These are phyloP conservation scores for Mormyrus hasselquistii DNA, from an alignment of 2,797 vertebrate species.

Conservation along the genomic window DNA sequence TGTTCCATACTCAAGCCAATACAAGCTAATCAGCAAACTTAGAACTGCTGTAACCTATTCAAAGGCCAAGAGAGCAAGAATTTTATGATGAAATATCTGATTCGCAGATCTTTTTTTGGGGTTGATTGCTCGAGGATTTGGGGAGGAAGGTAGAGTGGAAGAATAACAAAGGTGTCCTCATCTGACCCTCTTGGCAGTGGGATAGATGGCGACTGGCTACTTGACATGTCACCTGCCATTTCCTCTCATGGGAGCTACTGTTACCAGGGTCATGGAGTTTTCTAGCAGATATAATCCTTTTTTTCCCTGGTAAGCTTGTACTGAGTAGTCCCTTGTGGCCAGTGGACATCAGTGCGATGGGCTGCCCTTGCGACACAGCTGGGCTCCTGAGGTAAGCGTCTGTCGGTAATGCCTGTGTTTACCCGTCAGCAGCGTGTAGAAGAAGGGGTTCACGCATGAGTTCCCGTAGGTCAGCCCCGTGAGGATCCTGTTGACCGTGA, in stretches of 20 bases:
- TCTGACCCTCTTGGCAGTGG: neutral
- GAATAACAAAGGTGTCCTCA: neutral
- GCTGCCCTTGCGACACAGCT: constrained; percentile 63
- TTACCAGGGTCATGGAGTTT: neutral
- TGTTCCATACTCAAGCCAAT: neutral
- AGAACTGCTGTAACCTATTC: neutral
- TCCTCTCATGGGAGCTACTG: neutral
- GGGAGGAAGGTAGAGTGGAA: neutral
- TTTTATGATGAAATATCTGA: constrained; percentile 9
- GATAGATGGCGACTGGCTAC: neutral
- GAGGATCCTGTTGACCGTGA: constrained; percentile 74
- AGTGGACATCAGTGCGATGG: constrained; percentile 42
- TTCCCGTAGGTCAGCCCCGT: constrained; percentile 78
- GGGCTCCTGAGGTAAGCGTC: constrained; percentile 50
- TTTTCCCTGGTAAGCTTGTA: neutral
- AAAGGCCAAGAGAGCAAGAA: neutral
- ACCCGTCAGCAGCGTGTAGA: constrained; percentile 75
- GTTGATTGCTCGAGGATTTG: neutral
- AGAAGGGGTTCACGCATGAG: constrained; percentile 80
- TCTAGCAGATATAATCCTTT: neutral
- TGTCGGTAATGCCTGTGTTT: constrained; percentile 57
- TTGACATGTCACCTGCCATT: neutral
- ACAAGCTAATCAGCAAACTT: neutral
- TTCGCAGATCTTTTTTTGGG: neutral
- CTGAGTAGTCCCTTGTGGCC: neutral